phyloP scores from a whole-genome alignment of 2,113 vertebrate species.

The Ptilonorhynchus violaceus region DNA sequence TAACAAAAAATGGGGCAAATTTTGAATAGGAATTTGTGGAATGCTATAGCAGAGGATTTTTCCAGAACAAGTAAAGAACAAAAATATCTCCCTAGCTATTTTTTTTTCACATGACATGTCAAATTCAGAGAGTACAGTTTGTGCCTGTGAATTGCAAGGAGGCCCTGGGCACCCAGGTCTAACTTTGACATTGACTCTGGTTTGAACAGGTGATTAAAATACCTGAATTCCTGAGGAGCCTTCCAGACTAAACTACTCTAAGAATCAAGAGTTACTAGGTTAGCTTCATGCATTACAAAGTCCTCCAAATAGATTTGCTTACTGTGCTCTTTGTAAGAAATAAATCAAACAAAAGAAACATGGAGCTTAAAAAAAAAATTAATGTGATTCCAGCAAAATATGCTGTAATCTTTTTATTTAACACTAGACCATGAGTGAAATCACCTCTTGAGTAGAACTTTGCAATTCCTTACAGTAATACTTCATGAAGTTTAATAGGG shows the following conservation, averaged over 20 bases:
- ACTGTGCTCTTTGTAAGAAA: neutral
- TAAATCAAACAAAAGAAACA: neutral
- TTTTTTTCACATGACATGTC: neutral
- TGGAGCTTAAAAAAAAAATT: neutral
- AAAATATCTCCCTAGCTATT: neutral
- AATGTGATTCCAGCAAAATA: neutral
- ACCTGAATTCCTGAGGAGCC: neutral
- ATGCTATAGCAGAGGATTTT: conserved; percentile 12
- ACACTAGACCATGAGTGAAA: neutral
- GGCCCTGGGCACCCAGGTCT: neutral
- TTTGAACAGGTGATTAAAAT: neutral
- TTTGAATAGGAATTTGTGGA: conserved; percentile 1
- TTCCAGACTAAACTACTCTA: neutral
- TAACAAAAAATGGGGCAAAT: neutral
- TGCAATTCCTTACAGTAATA: neutral
- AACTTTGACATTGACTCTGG: neutral
- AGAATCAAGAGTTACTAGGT: neutral
- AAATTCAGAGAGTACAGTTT: neutral
- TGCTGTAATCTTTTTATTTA: neutral
- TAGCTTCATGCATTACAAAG: neutral
- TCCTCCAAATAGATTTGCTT: neutral
- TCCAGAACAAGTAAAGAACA: conserved; percentile 3
- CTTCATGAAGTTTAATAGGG: neutral
- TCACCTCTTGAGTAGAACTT: neutral
- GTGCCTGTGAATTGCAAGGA: neutral